A percentile compares a stretch with the other conserved stretches of the same genome.
Conservation (phyloP, 2,797 vertebrate genomes). For the Fringilla coelebs region DNA sequence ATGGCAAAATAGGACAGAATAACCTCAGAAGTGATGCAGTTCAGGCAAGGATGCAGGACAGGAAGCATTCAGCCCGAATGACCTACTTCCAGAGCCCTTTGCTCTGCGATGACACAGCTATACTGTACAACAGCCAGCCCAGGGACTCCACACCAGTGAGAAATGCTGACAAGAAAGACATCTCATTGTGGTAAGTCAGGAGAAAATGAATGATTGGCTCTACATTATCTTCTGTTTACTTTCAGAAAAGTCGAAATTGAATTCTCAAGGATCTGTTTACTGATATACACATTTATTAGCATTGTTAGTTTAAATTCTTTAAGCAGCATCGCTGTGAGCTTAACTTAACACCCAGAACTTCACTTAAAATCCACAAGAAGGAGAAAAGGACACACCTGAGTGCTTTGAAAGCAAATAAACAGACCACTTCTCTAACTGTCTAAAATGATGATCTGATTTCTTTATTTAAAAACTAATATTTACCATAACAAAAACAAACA, state of each 20-base stretch:
- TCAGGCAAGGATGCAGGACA: neutral
- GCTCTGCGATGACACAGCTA: neutral
- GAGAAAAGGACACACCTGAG: neutral
- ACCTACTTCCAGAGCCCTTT: neutral
- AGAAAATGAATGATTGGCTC: neutral
- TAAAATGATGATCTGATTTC: neutral
- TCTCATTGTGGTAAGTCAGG: neutral
- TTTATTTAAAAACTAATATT: neutral
- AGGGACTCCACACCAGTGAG: neutral
- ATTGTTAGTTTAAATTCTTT: neutral
- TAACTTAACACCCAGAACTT: neutral
- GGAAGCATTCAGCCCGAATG: neutral
- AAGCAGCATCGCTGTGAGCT: neutral
- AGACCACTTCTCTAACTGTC: neutral
- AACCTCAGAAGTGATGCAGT: neutral
- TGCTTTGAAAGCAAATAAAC: neutral
- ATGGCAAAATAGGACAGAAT: neutral
- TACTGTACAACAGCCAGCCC: neutral
- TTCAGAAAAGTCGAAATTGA: neutral
- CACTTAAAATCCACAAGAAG: neutral
- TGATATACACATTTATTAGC: neutral
- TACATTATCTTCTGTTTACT: neutral
- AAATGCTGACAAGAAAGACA: neutral
- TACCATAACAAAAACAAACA: neutral
- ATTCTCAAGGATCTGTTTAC: neutral